Conservation (phyloP, 1,140 invertebrate genomes). For the Zaprionus inermis region DNA sequence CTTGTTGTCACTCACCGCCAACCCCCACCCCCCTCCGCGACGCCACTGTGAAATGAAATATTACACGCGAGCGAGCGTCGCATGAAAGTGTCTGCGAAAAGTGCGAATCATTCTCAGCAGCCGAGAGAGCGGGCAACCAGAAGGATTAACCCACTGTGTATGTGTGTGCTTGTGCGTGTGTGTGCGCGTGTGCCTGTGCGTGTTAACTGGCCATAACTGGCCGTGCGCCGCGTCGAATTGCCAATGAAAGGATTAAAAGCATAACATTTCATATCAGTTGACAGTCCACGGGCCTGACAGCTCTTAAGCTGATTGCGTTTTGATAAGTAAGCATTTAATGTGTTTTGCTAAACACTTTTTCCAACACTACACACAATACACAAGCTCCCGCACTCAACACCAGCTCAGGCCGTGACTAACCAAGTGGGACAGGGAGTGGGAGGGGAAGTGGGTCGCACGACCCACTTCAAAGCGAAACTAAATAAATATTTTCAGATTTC, state of each 20-base stretch:
- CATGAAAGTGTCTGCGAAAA: constrained; percentile 60
- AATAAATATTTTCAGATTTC: constrained; percentile 75
- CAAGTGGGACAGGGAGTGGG: background rate
- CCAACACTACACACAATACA: constrained; percentile 43
- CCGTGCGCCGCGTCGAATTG: constrained; percentile 47
- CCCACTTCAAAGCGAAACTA: constrained; percentile 70
- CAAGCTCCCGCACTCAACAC: constrained; percentile 17
- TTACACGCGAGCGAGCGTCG: constrained; percentile 25
- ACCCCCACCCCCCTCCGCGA: background rate
- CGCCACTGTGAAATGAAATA: constrained; percentile 38
- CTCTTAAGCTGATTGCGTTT: constrained; percentile 76
- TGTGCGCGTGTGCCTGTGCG: constrained; percentile 25
- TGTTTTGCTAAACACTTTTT: constrained; percentile 74
- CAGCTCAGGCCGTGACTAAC: constrained; percentile 36
- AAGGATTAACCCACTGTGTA: constrained; percentile 43
- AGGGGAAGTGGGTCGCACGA: constrained; percentile 11
- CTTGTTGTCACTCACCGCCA: background rate
- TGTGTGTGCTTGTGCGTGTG: background rate
- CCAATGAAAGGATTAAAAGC: constrained; percentile 72
- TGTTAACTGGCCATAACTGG: constrained; percentile 46
- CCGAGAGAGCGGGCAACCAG: constrained; percentile 5
- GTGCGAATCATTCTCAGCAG: constrained; percentile 55
- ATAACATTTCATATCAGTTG: constrained; percentile 67
- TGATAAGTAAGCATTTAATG: constrained; percentile 83
- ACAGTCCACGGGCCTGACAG: constrained; percentile 43